Percentiles rank a stretch among this genome's conserved stretches.
phyloP scores from a whole-genome alignment of 2,888 invertebrate genomes.

The Eupithecia abbreviata region DNA sequence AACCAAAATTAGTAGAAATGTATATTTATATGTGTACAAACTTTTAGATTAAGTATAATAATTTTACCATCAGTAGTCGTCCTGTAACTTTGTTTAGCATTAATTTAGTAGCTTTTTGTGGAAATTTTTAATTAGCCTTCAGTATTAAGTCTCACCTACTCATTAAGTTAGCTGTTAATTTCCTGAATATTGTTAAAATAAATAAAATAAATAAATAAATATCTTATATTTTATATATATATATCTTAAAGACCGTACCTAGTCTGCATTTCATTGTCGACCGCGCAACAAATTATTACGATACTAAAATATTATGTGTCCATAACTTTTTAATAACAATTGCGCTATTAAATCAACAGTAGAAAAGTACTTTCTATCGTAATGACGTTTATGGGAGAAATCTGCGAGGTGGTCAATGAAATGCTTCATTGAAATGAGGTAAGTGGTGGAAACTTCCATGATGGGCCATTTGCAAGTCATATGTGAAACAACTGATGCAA shows the following conservation, averaged over 20 bases:
- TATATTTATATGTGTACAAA: too few species aligned
- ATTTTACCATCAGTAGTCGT: too few species aligned
- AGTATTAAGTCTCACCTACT: too few species aligned
- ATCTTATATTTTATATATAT: too few species aligned
- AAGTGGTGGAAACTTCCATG: background rate
- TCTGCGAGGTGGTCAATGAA: conserved; percentile 39
- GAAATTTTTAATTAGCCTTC: too few species aligned
- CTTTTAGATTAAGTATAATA: too few species aligned
- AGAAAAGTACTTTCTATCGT: conserved; percentile 59
- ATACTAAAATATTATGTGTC: conserved; percentile 18
- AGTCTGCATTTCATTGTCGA: background rate
- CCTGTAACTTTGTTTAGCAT: too few species aligned
- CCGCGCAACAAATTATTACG: background rate
- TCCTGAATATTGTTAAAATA: too few species aligned
- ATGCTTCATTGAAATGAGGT: conserved; percentile 24
- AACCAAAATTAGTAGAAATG: too few species aligned
- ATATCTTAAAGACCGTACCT: background rate
- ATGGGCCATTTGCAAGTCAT: background rate
- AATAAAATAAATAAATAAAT: too few species aligned
- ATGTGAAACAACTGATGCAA: background rate
- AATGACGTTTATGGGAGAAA: conserved; percentile 54
- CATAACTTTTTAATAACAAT: conserved; percentile 40
- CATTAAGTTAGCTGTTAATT: too few species aligned
- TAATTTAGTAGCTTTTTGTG: too few species aligned
- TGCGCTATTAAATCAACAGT: conserved; percentile 34